Percentiles rank a stretch among this genome's conserved stretches.
Conservation (phyloP, 2,113 vertebrate species). For the Crotalus helleri region DNA sequence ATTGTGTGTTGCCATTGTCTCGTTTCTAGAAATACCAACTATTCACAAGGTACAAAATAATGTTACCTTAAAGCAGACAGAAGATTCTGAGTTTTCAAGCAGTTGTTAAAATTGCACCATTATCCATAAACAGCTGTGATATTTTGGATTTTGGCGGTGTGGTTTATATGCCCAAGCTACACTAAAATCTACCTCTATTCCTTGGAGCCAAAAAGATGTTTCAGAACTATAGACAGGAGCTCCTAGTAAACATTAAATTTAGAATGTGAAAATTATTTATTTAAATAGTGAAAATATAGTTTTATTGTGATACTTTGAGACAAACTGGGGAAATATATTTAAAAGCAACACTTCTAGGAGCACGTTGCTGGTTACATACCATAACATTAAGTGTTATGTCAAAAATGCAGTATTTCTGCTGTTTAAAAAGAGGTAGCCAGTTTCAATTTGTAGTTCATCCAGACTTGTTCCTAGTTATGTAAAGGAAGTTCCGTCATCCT, state of each 20-base stretch:
- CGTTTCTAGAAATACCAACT: conserved; percentile 60
- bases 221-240: conserved; percentile 64
- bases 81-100: conserved; percentile 59
- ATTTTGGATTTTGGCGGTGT: conserved; percentile 66
- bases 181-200: conserved; percentile 73
- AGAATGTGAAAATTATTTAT: conserved; percentile 76
- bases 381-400: conserved; percentile 48
- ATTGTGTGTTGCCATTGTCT: conserved; percentile 63
- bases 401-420: conserved; percentile 43
- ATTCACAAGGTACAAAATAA: conserved; percentile 45
- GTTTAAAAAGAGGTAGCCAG: conserved; percentile 33
- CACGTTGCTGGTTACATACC: conserved; percentile 56
- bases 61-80: conserved; percentile 58
- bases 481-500: conserved; percentile 27
- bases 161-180: conserved; percentile 60
- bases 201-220: conserved; percentile 66
- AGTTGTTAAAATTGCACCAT: conserved; percentile 59
- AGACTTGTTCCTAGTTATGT: conserved; percentile 29
- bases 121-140: conserved; percentile 58
- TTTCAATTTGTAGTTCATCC: conserved; percentile 36
- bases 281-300: conserved; percentile 70
- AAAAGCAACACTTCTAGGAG: conserved; percentile 48
- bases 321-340: conserved; percentile 61
- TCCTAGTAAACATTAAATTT: conserved; percentile 66
- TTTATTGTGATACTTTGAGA: conserved; percentile 64